Base-by-base conservation (phyloP, 2,797 vertebrate species). In the Hylomyscus alleni region DNA sequence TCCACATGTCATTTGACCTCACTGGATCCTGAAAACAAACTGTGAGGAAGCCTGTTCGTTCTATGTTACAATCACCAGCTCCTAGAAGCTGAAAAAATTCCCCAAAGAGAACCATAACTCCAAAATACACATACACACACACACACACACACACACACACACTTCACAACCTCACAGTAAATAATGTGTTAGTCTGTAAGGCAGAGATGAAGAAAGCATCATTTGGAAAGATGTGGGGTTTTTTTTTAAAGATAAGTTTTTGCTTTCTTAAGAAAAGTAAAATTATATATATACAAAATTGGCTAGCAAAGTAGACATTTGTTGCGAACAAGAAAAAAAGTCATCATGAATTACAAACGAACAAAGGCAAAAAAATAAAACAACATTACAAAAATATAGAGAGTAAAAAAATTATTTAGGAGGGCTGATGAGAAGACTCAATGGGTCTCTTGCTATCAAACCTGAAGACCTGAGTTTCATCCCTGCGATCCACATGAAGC, bases 321-420 rank as follows among this genome's bases (percentile, higher is more conserved):
- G 8, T 50, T 94, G 52, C 76, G 47, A 87, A 94, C 58, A 62
- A 96, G 69, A 89, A 80, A 95, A 94, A 3, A 67, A 72, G 29
- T 78, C 73, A 75, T 12, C 56, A 80, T 19, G 60, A 89, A 93
- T 90, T 82, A 75, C 2, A 62, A 77, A 47, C 14, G 62, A 77
- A 52, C 76, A 78, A 67, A 93, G 52, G 22, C 31, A 78, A 91
- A 34, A 3, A 88, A 44, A 40, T 73, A 73, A 69, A 60, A 26
- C 81, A 60, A 85, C 1, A 52, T 47, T 60, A 34, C 56, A 93
- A 73, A 95, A 90, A 62, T 87, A 5, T 56, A 86, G 47, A 75
- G 86, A 86, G 37, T 65, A 67, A 58, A 65, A 80, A 62, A 0
- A 20, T 8, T 80, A 81, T 31, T 26, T 54, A 54, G 34, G 50